Conservation (phyloP, 2,797 vertebrate genomes). For the Centropyge bicolor region DNA sequence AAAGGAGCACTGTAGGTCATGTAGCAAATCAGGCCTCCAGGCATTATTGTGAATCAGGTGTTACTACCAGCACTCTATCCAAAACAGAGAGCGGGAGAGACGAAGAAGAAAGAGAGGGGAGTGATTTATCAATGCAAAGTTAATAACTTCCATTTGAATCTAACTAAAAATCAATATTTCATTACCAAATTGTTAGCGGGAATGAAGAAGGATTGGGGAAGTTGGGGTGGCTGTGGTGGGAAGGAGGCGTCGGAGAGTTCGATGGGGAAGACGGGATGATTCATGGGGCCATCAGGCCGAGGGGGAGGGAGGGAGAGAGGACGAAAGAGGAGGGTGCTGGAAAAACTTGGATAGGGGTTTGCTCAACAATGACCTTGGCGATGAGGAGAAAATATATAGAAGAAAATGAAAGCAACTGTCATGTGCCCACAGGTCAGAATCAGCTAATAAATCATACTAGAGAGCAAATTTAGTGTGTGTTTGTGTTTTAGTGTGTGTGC, state of each 20-base stretch:
- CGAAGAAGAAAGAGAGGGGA: constrained; percentile 79
- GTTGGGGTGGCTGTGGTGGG: constrained; percentile 92
- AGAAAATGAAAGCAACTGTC: constrained; percentile 95
- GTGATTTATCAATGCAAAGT: constrained; percentile 99
- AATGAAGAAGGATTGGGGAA: constrained; percentile 99
- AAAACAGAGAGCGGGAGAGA: constrained; percentile 69
- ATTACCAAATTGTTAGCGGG: constrained; percentile 99
- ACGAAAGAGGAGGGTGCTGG: constrained; percentile 85
- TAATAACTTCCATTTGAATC: constrained; percentile 99
- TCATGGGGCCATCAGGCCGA: constrained; percentile 92
- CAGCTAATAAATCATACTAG: constrained; percentile 90
- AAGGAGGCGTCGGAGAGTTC: constrained; percentile 94
- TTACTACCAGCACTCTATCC: constrained; percentile 70
- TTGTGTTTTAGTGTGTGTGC: not conserved
- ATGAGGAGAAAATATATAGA: constrained; percentile 84
- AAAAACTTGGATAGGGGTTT: constrained; percentile 87
- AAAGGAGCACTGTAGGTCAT: constrained; percentile 75
- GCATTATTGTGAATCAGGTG: constrained; percentile 81
- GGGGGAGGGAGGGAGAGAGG: constrained; percentile 88
- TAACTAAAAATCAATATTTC: constrained; percentile 99
- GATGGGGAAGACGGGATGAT: constrained; percentile 98
- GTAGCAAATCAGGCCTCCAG: constrained; percentile 89
- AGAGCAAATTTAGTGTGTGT: constrained; percentile 50
- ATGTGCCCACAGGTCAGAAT: constrained; percentile 90
- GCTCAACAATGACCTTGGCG: constrained; percentile 94